A percentile compares a stretch with the other conserved stretches of the same genome.
Evolutionary conservation across 2,113 vertebrate species (phyloP).

Genomic region (Syngnathus typhle): DNA sequence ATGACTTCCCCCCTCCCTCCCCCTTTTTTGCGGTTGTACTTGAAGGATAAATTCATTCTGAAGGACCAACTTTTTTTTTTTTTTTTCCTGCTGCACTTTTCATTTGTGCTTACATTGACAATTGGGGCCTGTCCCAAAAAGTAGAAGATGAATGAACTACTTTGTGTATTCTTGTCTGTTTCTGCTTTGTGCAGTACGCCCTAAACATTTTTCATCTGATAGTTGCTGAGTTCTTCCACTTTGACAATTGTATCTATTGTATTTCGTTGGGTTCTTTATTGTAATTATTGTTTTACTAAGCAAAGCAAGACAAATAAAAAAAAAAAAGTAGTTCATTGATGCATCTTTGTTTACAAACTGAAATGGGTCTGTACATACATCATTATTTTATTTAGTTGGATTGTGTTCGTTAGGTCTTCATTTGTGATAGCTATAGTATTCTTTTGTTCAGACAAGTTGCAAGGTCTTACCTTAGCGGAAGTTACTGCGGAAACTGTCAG

Average conservation of each 20-base stretch:
- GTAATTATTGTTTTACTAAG: slow-evolving; percentile 58
- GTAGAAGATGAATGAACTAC: background rate
- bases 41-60: slow-evolving; percentile 34
- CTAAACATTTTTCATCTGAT: slow-evolving; percentile 50
- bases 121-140: slow-evolving; percentile 27
- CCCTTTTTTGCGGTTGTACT: slow-evolving; percentile 54
- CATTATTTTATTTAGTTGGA: too few relatives aligned
- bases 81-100: slow-evolving; percentile 33
- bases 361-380: too few relatives aligned
- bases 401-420: too few relatives aligned
- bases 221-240: slow-evolving; percentile 64
- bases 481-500: too few relatives aligned
- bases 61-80: slow-evolving; percentile 55
- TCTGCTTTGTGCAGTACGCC: slow-evolving; percentile 28
- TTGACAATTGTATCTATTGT: slow-evolving; percentile 54
- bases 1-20: background rate
- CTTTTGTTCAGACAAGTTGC: too few relatives aligned
- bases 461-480: too few relatives aligned
- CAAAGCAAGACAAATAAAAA: slow-evolving; percentile 42
- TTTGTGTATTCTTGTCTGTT: slow-evolving; percentile 1
- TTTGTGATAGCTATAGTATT: too few relatives aligned
- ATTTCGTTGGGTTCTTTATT: slow-evolving; percentile 58
- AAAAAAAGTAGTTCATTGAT: background rate
- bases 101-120: slow-evolving; percentile 35
- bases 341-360: background rate